These are phyloP conservation scores for Callopanchax toddi DNA, from an alignment of 2,113 vertebrate genomes.

Conservation along the genomic window DNA sequence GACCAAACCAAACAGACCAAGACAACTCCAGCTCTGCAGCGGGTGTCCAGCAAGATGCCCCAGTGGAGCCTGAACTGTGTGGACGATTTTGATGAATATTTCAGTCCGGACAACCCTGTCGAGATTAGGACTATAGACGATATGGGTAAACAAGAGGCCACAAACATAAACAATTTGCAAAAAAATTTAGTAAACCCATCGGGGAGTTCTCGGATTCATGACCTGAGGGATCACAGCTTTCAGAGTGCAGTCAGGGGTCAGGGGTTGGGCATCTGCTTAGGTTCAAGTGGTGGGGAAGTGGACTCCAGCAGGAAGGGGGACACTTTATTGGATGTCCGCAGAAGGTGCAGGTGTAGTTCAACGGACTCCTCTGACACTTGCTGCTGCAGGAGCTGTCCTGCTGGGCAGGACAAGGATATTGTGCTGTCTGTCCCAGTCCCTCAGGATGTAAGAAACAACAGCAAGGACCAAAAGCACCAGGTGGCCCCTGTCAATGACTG, in stretches of 20 bases:
- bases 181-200: constrained; percentile 47
- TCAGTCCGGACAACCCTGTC: constrained; percentile 83
- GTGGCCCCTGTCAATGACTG: constrained; percentile 83
- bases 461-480: constrained; percentile 82
- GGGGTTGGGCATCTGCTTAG: constrained; percentile 34
- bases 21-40: constrained; percentile 70
- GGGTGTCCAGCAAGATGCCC: constrained; percentile 76
- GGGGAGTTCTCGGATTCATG: not conserved
- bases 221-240: constrained; percentile 4
- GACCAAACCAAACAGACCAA: constrained; percentile 87
- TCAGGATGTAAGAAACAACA: constrained; percentile 81
- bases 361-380: constrained; percentile 55
- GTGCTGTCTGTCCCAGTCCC: constrained; percentile 81
- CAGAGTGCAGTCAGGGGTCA: constrained; percentile 5
- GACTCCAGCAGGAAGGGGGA: constrained; percentile 34
- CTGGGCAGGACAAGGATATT: constrained; percentile 87
- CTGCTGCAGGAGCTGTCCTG: constrained; percentile 85
- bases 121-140: constrained; percentile 89
- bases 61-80: constrained; percentile 84
- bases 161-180: constrained; percentile 20
- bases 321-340: constrained; percentile 15
- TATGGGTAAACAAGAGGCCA: constrained; percentile 66
- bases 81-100: constrained; percentile 91
- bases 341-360: constrained; percentile 65
- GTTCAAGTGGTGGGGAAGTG: constrained; percentile 11